Conservation (phyloP, 2,797 vertebrate species). For the Muscicapa striata region DNA sequence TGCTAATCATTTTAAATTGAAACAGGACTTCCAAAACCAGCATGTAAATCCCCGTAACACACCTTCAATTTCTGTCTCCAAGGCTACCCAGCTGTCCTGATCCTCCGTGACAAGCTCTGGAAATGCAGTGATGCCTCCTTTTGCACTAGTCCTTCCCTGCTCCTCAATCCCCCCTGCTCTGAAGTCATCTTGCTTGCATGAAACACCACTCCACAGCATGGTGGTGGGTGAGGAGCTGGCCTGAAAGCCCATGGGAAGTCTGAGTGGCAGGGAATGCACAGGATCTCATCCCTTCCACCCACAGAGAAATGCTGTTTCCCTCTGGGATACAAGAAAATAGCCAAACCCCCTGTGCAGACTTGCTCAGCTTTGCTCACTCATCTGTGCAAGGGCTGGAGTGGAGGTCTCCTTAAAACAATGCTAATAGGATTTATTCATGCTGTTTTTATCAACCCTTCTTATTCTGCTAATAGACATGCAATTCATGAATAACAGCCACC, state of each 20-base stretch:
- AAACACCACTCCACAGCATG: not conserved
- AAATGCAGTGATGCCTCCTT: not conserved
- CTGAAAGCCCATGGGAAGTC: not conserved
- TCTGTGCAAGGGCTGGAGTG: not conserved
- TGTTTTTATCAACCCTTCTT: not conserved
- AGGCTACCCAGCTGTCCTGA: conserved; percentile 43
- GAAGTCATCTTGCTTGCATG: rapidly evolving
- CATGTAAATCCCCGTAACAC: conserved; percentile 42
- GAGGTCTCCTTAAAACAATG: not conserved
- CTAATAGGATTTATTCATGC: not conserved
- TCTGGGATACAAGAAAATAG: not conserved
- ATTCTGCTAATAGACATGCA: not conserved
- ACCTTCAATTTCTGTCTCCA: conserved; percentile 55
- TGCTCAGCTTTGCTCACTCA: not conserved
- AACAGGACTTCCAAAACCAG: conserved; percentile 36
- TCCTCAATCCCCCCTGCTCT: not conserved
- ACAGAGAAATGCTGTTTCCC: not conserved
- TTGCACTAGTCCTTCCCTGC: not conserved
- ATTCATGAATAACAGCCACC: not conserved
- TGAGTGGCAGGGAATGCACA: not conserved
- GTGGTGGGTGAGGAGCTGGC: not conserved
- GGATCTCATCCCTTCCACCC: not conserved
- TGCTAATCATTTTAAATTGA: conserved; percentile 51
- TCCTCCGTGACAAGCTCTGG: conserved; percentile 24
- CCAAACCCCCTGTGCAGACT: not conserved